Percentiles rank a stretch among this genome's conserved stretches.
Conservation (phyloP, 2,113 vertebrate species). For the Lampris megalopsis region DNA sequence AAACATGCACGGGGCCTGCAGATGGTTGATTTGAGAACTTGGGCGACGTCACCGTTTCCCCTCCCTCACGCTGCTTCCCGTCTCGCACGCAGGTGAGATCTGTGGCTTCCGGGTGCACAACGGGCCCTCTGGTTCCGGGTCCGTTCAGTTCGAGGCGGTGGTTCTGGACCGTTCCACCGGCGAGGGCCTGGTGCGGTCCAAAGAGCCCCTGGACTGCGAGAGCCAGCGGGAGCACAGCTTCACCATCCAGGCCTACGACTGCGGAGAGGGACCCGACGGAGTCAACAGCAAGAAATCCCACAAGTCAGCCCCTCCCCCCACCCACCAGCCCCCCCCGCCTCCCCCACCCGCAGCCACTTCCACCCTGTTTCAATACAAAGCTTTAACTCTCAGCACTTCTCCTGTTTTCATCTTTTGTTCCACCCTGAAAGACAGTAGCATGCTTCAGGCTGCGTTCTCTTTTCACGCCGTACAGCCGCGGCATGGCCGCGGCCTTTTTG, state of each 20-base stretch:
- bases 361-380: not conserved
- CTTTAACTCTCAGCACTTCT: too few relatives aligned
- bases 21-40: too few relatives aligned
- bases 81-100: conserved; percentile 89
- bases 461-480: not conserved
- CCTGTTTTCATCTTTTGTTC: conserved; percentile 6
- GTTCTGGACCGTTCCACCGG: conserved; percentile 97
- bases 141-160: conserved; percentile 95
- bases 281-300: conserved; percentile 99
- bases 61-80: not conserved
- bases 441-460: not conserved
- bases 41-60: not conserved
- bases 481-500: conserved; percentile 10
- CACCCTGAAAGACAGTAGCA: not conserved
- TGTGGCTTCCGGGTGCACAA: conserved; percentile 96
- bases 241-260: conserved; percentile 98
- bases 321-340: too few relatives aligned
- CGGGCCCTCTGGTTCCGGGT: conserved; percentile 84
- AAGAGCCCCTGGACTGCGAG: conserved; percentile 96
- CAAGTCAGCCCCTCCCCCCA: conserved; percentile 86
- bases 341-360: not conserved
- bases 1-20: conserved; percentile 15
- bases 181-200: conserved; percentile 95
- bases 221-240: conserved; percentile 97
- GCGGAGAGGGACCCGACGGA: conserved; percentile 95